A percentile compares a stretch with the other conserved stretches of the same genome.
Evolutionary conservation across 2,888 invertebrate species (phyloP).

Genomic region (Hyposoter dolosus): DNA sequence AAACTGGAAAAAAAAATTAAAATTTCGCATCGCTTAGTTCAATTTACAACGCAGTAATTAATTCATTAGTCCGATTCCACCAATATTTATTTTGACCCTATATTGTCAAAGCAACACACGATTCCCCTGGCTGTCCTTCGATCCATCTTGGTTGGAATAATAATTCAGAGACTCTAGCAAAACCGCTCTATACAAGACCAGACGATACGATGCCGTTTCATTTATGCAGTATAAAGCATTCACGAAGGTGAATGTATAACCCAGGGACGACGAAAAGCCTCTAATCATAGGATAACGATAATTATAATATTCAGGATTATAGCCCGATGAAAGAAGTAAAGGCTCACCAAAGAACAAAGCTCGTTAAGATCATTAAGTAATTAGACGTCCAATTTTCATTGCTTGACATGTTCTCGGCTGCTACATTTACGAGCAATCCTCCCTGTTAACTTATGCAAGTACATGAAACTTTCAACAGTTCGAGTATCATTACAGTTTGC

Average conservation of each 20-base stretch:
- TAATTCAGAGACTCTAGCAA: not conserved
- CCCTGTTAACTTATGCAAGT: not conserved
- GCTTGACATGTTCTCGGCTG: not conserved
- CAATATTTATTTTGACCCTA: not conserved
- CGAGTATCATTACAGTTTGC: not conserved
- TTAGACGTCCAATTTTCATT: slow-evolving; percentile 11
- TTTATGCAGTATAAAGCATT: not conserved
- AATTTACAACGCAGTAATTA: not conserved
- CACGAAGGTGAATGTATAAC: not conserved
- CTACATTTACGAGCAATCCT: not conserved
- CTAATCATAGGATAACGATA: slow-evolving; percentile 2
- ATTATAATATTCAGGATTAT: slow-evolving; percentile 17
- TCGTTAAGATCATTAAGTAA: slow-evolving; percentile 20
- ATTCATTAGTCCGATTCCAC: not conserved
- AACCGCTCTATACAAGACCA: not conserved
- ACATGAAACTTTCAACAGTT: slow-evolving; percentile 4
- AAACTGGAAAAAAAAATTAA: not conserved
- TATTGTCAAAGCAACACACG: not conserved
- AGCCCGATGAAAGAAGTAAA: not conserved
- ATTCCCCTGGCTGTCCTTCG: not conserved
- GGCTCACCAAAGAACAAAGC: slow-evolving; percentile 4
- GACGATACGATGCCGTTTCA: not conserved
- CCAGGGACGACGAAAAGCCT: not conserved
- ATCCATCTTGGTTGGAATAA: not conserved
- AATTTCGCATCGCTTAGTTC: not conserved